Evolutionary conservation across 2,797 vertebrate species (phyloP), one percentile per base, ranked within the genome.

Genomic region (Balearica regulorum): DNA sequence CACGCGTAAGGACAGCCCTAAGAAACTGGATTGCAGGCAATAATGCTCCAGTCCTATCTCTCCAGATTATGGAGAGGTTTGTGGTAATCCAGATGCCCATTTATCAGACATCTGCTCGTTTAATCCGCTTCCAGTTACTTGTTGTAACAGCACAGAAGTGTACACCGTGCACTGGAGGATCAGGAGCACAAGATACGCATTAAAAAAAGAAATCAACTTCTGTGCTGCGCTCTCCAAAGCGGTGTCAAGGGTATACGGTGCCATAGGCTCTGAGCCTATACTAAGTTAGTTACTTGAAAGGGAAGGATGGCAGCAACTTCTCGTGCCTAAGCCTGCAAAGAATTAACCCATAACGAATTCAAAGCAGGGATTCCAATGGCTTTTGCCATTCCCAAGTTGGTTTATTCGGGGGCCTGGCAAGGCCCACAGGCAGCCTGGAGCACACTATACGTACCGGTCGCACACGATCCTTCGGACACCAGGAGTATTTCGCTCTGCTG

Each of bases 401-500:
- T 81, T 81, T 33, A 31, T 54, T 33, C 21, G 14, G 26, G 57
- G 89, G 20, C 9, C 22, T 0, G n/a, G 29, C 11, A 33, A 64
- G 71, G 69, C 19, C 10, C 1, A 8, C 16, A 18, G 37, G 68
- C 65, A 83, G 39, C 17, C 33, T 21, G 49, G n/a, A 13, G 24
- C 0, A 3, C 3, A 4, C 8, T 6, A 8, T 58, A 98, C 99
- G 0, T 98, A 99, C 99, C 99, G 24, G 98, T 98, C 26, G 99
- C 99, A 96, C 99, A 99, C 1, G 99, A 99, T 39, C 99, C 99
- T 95, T 99, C 99, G 6, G 99, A 99, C 93, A 98, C 98, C 78
- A 99, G 98, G 65, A 99, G 98, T n/a, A 99, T 99, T 97, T 99
- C 99, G 2, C 99, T 99, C 98, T 99, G 99, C 97, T 99, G 99